Conservation (phyloP, 2,797 vertebrate species). For the Notoglanidium macrostoma region DNA sequence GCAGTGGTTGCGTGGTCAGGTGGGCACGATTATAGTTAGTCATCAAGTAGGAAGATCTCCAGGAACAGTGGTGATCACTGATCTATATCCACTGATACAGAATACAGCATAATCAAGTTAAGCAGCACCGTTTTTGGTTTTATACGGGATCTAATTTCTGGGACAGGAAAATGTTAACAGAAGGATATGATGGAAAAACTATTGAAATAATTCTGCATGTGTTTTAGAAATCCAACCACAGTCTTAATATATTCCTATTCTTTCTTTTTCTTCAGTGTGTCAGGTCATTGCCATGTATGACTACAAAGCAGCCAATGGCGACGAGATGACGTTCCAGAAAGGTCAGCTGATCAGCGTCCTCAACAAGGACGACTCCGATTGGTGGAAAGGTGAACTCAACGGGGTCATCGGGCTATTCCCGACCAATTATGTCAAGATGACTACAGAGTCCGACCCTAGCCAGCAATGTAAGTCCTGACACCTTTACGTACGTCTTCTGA, state of each 20-base stretch:
- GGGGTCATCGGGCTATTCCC: constrained; percentile 90
- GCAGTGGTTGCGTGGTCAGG: too few species aligned
- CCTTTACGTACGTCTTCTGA: not conserved
- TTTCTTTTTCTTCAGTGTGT: constrained; percentile 75
- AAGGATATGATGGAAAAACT: not conserved
- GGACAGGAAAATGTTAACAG: not conserved
- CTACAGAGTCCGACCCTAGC: constrained; percentile 90
- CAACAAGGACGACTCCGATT: constrained; percentile 89
- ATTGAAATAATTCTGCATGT: not conserved
- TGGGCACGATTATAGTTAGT: too few species aligned
- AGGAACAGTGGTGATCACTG: too few species aligned
- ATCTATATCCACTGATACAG: not conserved
- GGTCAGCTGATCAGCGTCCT: constrained; percentile 91
- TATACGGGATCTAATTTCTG: not conserved
- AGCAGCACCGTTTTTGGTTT: not conserved
- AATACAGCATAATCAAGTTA: not conserved
- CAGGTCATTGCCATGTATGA: constrained; percentile 97
- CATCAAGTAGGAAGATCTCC: too few species aligned
- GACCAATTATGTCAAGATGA: constrained; percentile 94
- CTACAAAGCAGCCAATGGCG: constrained; percentile 87
- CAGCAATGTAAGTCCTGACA: constrained; percentile 88
- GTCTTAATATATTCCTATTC: not conserved
- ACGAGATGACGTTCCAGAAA: constrained; percentile 92
- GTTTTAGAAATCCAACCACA: too few species aligned
- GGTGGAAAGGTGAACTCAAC: constrained; percentile 93